Evolutionary conservation across 2,797 vertebrate genomes (phyloP).

Genomic region (Rhodeus uyekii): DNA sequence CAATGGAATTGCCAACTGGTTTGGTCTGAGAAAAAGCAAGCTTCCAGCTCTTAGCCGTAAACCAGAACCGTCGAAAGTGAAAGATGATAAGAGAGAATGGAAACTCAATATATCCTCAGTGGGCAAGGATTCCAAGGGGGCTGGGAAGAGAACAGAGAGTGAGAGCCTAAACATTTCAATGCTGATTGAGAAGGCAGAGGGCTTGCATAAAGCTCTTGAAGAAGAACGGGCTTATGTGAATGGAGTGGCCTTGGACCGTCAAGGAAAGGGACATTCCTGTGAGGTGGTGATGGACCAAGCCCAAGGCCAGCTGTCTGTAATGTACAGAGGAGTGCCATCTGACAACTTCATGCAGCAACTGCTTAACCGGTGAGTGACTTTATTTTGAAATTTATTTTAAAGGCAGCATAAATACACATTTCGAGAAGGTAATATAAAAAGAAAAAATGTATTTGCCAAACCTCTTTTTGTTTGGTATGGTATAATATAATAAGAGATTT

Average conservation of each 20-base stretch:
- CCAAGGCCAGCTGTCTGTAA: constrained; percentile 85
- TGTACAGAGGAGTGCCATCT: constrained; percentile 89
- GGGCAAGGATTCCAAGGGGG: constrained; percentile 82
- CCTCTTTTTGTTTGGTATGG: neutral
- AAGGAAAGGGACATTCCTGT: constrained; percentile 74
- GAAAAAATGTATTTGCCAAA: neutral
- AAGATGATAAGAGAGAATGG: constrained; percentile 83
- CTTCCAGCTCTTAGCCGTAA: constrained; percentile 90
- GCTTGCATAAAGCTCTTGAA: constrained; percentile 89
- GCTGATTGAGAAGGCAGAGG: constrained; percentile 96
- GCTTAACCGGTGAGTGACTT: constrained; percentile 86
- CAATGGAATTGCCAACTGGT: constrained; percentile 95
- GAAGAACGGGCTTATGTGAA: constrained; percentile 91
- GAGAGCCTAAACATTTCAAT: constrained; percentile 96
- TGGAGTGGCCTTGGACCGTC: constrained; percentile 78
- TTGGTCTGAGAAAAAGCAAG: constrained; percentile 93
- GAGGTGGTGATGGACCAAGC: constrained; percentile 82
- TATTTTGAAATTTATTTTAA: neutral
- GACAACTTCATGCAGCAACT: constrained; percentile 98
- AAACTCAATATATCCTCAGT: constrained; percentile 82
- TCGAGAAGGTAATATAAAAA: neutral
- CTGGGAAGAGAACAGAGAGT: constrained; percentile 83
- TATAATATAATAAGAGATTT: neutral
- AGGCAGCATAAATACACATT: constrained; percentile 21
- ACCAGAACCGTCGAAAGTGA: constrained; percentile 78